These are phyloP conservation scores for Anthophora plumipes DNA, from an alignment of 2,888 invertebrate species.

Conservation along the genomic window DNA sequence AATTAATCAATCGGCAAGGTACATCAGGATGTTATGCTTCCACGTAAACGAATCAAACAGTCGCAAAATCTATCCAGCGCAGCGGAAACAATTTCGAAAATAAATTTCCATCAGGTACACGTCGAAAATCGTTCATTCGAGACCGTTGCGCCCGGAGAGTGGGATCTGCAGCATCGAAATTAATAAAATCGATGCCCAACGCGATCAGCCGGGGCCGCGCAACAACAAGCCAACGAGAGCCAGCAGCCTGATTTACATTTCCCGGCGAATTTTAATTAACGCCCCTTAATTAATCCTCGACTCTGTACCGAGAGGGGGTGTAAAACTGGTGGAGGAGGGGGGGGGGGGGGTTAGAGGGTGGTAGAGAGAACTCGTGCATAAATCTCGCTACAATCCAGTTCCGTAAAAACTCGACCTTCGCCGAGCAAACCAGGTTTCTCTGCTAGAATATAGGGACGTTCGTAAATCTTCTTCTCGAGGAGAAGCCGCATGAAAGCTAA, in stretches of 20 bases:
- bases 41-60: background rate
- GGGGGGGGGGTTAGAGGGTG: background rate
- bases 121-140: slow-evolving; percentile 7
- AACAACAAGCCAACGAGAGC: slow-evolving; percentile 37
- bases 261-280: slow-evolving; percentile 56
- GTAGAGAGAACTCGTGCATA: slow-evolving; percentile 29
- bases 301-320: slow-evolving; percentile 4
- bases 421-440: background rate
- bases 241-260: slow-evolving; percentile 47
- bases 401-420: slow-evolving; percentile 19
- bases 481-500: slow-evolving; percentile 19
- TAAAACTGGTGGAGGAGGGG: background rate
- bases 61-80: background rate
- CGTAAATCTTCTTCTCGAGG: slow-evolving; percentile 16
- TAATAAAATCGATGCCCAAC: slow-evolving; percentile 48
- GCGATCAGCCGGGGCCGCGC: slow-evolving; percentile 30
- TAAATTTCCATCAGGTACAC: slow-evolving; percentile 8
- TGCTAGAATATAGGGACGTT: background rate
- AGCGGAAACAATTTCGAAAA: slow-evolving; percentile 8
- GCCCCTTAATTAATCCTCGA: slow-evolving; percentile 56
- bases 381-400: slow-evolving; percentile 51
- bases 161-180: slow-evolving; percentile 26
- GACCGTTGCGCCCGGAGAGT: too few species aligned
- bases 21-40: background rate
- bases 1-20: background rate